These are phyloP conservation scores for Rhabdophis nuchalis DNA, from an alignment of 2,797 vertebrate species.

Conservation along the genomic window DNA sequence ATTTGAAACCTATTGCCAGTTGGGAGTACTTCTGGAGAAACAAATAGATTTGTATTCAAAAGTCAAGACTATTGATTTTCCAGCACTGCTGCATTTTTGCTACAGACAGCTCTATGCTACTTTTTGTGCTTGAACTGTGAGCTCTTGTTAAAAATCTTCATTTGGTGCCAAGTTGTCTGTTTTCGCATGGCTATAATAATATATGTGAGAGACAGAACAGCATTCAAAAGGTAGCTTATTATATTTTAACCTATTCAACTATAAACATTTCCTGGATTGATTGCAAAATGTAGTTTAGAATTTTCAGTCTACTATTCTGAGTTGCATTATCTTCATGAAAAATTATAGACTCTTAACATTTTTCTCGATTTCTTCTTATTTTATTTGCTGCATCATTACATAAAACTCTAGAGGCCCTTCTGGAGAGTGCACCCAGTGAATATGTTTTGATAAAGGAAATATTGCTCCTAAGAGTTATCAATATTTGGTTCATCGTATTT, in stretches of 20 bases:
- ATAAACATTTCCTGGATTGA: neutral
- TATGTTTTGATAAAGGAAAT: neutral
- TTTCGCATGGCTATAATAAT: neutral
- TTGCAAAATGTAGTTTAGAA: neutral
- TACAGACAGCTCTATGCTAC: neutral
- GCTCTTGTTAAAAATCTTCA: neutral
- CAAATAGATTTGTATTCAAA: neutral
- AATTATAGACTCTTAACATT: slow-evolving; percentile 10
- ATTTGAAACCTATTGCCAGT: neutral
- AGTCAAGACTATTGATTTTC: neutral
- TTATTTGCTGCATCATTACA: neutral
- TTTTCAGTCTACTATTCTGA: neutral
- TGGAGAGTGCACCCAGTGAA: slow-evolving; percentile 2
- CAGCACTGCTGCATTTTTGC: neutral
- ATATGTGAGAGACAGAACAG: neutral
- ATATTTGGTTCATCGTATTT: neutral
- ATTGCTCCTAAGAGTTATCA: neutral
- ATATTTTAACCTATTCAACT: neutral
- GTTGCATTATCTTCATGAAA: slow-evolving; percentile 4
- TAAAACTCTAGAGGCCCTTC: slow-evolving; percentile 18
- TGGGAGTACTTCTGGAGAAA: neutral
- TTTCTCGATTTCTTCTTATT: slow-evolving; percentile 3
- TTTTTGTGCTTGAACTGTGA: neutral
- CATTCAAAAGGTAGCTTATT: neutral
- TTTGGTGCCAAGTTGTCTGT: neutral